These are phyloP conservation scores for Spodoptera frugiperda DNA, from an alignment of 1,140 invertebrate species.

Conservation along the genomic window DNA sequence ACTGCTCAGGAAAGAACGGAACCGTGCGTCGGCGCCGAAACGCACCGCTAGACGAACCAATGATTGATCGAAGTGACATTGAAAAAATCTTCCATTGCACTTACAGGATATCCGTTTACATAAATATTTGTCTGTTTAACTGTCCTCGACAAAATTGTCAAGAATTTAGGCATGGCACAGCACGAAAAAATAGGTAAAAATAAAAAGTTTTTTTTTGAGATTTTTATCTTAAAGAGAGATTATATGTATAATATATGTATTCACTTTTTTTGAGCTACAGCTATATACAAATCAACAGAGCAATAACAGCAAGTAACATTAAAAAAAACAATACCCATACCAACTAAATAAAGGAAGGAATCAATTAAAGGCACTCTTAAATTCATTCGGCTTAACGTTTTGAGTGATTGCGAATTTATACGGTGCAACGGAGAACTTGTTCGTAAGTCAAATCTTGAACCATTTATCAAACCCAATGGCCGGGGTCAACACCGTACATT, in stretches of 20 bases:
- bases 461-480: constrained; percentile 66
- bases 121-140: not conserved
- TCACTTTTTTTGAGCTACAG: not conserved
- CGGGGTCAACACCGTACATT: constrained; percentile 26
- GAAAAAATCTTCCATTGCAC: constrained; percentile 51
- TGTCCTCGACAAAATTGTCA: not conserved
- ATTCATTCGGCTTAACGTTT: constrained; percentile 14
- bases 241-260: too few relatives aligned
- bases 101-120: constrained; percentile 42
- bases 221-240: too few relatives aligned
- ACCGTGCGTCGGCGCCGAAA: constrained; percentile 72
- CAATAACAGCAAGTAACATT: too few relatives aligned
- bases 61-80: constrained; percentile 78
- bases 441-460: constrained; percentile 70
- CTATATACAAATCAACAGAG: too few relatives aligned
- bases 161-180: not conserved
- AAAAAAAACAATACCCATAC: not conserved
- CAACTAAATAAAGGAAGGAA: not conserved
- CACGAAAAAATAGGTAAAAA: too few relatives aligned
- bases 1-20: constrained; percentile 62
- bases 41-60: constrained; percentile 61
- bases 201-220: too few relatives aligned
- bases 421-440: constrained; percentile 54
- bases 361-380: constrained; percentile 11
- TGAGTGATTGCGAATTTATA: constrained; percentile 45